A percentile compares a stretch with the other conserved stretches of the same genome.
These are phyloP conservation scores for Haliclona indistincta DNA, from an alignment of 37 sponge, comb jelly and placozoan species.

Conservation along the genomic window DNA sequence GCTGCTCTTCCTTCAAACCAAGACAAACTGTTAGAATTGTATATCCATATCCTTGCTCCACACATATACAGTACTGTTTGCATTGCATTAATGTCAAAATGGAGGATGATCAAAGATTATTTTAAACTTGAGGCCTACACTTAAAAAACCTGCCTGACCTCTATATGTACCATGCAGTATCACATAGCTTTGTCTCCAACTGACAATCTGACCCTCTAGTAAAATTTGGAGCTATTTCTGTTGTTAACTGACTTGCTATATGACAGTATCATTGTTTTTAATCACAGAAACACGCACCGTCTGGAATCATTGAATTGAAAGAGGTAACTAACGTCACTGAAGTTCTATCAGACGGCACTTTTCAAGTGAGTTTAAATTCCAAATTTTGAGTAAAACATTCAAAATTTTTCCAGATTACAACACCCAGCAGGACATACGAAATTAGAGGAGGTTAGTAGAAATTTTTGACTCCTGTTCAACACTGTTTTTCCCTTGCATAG, in stretches of 20 bases:
- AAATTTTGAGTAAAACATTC: not conserved
- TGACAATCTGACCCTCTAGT: too few species aligned
- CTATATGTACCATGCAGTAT: too few species aligned
- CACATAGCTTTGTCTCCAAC: too few species aligned
- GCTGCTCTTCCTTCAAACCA: too few species aligned
- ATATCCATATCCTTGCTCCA: too few species aligned
- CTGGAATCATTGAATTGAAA: slow-evolving; percentile 55
- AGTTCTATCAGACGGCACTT: slow-evolving; percentile 23
- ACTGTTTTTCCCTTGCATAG: not conserved
- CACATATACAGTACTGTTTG: too few species aligned
- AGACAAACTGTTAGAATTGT: too few species aligned
- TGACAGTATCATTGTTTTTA: not conserved
- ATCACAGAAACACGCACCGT: slow-evolving; percentile 48
- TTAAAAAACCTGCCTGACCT: too few species aligned
- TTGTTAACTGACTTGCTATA: not conserved
- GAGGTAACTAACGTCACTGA: slow-evolving; percentile 36
- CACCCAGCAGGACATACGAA: slow-evolving; percentile 48
- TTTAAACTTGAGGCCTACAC: too few species aligned
- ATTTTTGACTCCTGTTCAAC: not conserved
- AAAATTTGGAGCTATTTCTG: not conserved
- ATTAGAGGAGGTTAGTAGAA: slow-evolving; percentile 52
- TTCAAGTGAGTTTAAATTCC: slow-evolving; percentile 25
- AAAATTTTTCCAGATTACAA: slow-evolving; percentile 20
- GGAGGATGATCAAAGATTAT: too few species aligned
- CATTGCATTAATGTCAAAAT: too few species aligned